Base-by-base conservation (phyloP, 2,888 invertebrate species). In the Aporophyla lueneburgensis region DNA sequence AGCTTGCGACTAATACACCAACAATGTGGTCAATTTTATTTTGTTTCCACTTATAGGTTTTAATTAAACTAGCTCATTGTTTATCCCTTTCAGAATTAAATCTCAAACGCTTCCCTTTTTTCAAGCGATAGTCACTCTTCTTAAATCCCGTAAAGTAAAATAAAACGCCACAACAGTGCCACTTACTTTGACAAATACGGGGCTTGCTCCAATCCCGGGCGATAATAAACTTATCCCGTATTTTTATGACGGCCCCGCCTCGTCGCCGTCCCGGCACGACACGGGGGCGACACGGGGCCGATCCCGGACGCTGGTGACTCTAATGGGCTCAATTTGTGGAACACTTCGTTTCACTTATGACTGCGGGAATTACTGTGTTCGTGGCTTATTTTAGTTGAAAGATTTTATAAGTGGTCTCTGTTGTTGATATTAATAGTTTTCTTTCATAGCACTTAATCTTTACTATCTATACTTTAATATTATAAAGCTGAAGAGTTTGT, bases 121-220 rank as follows among this genome's bases (percentile, higher is more conserved):
- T 27, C 67, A 33, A 67, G 62, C 51, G 83, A 46, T 59, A 63
- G 58, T 51, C 80, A 79, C 71, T 84, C 65, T 80, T 27, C 81
- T 49, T 62, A 84, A 80, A 84, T 72, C 81, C 58, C 61, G 66
- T 49, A 49, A 84, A 80, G 66, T 84, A 84, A 81, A 84, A 80
- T 84, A 81, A 74, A 81, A 68, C 71, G 68, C 59, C 85, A 74
- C 85, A 82, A 85, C 81, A 82, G 81, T 51, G 43, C 81, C 85
- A 85, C 81, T 82, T 81, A 82, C 85, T 74, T 74, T 82, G 85
- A 82, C 85, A 82, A 82, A 82, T 82, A 82, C 82, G 85, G 81
- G 56, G 59, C 71, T 82, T 74, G 81, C 81, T 81, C 71, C 82
- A 82, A 82, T 82, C 85, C 85, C 81, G 24, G 63, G 81, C 81